Conservation (phyloP, 2,797 vertebrate genomes). For the Setipinna tenuifilis region DNA sequence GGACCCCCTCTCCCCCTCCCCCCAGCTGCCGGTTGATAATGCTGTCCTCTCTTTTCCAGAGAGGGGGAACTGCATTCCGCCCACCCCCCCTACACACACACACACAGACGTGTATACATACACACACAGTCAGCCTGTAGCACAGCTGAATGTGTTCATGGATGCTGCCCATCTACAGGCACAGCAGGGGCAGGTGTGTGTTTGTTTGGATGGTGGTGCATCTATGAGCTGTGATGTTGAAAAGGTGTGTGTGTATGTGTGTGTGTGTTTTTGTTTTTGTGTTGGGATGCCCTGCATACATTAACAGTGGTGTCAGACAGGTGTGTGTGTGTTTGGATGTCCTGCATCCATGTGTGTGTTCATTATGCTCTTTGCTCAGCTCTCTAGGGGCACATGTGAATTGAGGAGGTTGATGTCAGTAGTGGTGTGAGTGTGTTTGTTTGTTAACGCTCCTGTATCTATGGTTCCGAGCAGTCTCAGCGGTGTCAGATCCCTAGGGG, state of each 20-base stretch:
- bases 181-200: background rate
- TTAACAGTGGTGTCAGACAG: background rate
- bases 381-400: background rate
- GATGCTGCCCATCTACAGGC: background rate
- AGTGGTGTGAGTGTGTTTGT: constrained; percentile 29
- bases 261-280: background rate
- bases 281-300: too few relatives aligned
- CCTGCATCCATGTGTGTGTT: background rate
- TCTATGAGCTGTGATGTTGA: background rate
- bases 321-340: constrained; percentile 19
- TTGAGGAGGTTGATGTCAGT: too few relatives aligned
- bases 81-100: background rate
- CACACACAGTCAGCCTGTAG: background rate
- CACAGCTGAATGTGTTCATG: background rate
- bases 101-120: constrained; percentile 7
- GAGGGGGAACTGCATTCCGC: background rate
- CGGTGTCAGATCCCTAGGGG: background rate
- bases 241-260: background rate
- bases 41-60: background rate
- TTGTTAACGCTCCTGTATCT: background rate
- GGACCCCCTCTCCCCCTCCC: background rate
- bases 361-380: background rate
- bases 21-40: background rate
- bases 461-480: background rate
- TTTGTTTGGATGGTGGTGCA: background rate